Percentiles rank a stretch among this genome's conserved stretches.
phyloP scores from a whole-genome alignment of 1,140 invertebrate genomes.

The Rhopalosiphum maidis region DNA sequence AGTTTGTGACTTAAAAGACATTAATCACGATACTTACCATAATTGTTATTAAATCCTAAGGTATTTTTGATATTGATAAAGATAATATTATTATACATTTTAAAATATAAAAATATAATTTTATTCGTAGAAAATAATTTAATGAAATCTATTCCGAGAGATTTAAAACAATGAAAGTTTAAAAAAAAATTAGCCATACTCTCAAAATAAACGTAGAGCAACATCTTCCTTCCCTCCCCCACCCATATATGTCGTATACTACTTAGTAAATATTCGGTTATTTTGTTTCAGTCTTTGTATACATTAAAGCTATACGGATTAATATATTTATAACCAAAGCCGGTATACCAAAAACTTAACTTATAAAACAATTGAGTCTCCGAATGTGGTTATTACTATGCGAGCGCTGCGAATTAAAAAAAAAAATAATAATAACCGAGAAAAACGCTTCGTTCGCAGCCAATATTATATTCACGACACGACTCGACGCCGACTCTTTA shows the following conservation, averaged over 20 bases:
- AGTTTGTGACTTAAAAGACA: too few species aligned
- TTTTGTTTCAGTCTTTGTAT: not conserved
- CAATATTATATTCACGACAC: slow-evolving; percentile 11
- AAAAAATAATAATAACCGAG: not conserved
- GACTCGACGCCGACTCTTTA: slow-evolving; percentile 6
- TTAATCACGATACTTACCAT: too few species aligned
- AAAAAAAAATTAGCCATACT: not conserved
- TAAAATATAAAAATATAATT: too few species aligned
- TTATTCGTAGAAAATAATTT: not conserved
- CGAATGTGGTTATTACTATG: not conserved
- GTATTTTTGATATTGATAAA: too few species aligned
- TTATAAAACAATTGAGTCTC: not conserved
- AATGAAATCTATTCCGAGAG: not conserved
- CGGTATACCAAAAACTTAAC: not conserved
- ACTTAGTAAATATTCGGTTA: not conserved
- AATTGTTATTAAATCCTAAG: too few species aligned
- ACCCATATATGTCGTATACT: not conserved
- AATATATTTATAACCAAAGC: not conserved
- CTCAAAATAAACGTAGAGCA: not conserved
- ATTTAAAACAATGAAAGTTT: not conserved
- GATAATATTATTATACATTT: too few species aligned
- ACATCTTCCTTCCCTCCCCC: too few species aligned
- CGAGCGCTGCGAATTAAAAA: not conserved
- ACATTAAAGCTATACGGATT: not conserved
- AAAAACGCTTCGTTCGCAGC: not conserved